phyloP scores from a whole-genome alignment of 1,140 invertebrate species.

The Cyclargus thomasi region DNA sequence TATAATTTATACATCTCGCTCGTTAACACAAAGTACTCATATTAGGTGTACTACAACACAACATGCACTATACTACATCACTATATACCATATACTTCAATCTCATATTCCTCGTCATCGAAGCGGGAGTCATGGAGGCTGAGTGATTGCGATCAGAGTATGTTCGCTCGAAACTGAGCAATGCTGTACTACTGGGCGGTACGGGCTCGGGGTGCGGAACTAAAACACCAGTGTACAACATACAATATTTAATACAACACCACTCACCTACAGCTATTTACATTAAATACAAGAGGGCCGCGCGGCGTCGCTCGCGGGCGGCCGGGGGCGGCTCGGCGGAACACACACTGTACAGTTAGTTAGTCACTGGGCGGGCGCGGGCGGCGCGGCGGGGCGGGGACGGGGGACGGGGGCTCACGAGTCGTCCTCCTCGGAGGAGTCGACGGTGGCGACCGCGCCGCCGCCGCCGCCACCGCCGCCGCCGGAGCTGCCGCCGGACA shows the following conservation, averaged over 20 bases:
- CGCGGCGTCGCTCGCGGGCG: not conserved
- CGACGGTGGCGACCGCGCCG: conserved; percentile 63
- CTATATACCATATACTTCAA: too few species aligned
- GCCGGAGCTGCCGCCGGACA: conserved; percentile 62
- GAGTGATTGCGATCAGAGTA: too few species aligned
- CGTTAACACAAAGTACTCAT: not conserved
- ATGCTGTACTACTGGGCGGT: too few species aligned
- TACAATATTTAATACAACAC: conserved; percentile 59
- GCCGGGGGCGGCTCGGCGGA: not conserved
- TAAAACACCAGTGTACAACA: conserved; percentile 42
- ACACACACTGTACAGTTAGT: conserved; percentile 8
- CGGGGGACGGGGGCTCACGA: conserved; percentile 39
- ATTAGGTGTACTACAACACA: not conserved
- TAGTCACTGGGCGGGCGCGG: conserved; percentile 17
- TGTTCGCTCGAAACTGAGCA: too few species aligned
- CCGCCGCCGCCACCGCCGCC: conserved; percentile 43
- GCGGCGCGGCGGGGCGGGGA: conserved; percentile 14
- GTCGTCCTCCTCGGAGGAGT: conserved; percentile 64
- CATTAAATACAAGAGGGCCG: conserved; percentile 58
- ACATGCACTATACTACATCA: conserved; percentile 13
- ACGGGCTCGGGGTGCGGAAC: conserved; percentile 33
- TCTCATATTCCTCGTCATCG: too few species aligned
- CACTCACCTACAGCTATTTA: conserved; percentile 70
- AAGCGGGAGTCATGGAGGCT: too few species aligned
- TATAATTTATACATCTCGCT: not conserved